Evolutionary conservation across 2,888 invertebrate species (phyloP).

Genomic region (Margaritifera margaritifera): DNA sequence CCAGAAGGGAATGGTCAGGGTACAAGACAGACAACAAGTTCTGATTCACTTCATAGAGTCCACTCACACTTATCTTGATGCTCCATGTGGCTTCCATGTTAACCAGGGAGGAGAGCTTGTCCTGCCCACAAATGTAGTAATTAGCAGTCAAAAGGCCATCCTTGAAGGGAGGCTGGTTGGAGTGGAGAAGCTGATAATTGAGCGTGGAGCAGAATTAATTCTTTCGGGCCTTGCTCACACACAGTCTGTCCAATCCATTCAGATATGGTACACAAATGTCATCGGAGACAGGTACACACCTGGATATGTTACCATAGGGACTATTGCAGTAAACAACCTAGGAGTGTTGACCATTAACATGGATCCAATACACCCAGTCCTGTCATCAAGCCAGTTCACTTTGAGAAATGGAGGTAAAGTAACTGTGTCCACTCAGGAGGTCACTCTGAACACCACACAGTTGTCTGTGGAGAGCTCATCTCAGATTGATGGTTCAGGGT

Average conservation of each 20-base stretch:
- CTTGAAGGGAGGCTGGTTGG: constrained; percentile 53
- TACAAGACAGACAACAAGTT: constrained; percentile 48
- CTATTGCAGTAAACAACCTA: constrained; percentile 43
- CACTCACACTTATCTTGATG: constrained; percentile 58
- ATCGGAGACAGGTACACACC: constrained; percentile 14
- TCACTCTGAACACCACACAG: constrained; percentile 25
- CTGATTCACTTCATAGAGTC: constrained; percentile 52
- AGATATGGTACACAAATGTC: constrained; percentile 28
- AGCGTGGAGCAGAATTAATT: constrained; percentile 47
- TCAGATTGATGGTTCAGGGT: constrained; percentile 40
- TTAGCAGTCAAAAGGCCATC: constrained; percentile 47
- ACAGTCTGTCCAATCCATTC: constrained; percentile 7
- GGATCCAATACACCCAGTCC: constrained; percentile 29
- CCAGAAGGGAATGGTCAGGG: constrained; percentile 52
- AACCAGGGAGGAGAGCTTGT: constrained; percentile 54
- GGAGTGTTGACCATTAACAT: constrained; percentile 42
- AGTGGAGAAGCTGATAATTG: constrained; percentile 49
- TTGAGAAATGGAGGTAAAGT: constrained; percentile 49
- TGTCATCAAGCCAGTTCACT: constrained; percentile 29
- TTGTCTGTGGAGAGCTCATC: constrained; percentile 46
- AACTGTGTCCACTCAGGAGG: constrained; percentile 17
- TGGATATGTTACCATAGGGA: constrained; percentile 35
- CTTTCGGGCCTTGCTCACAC: constrained; percentile 44
- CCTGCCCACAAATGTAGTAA: constrained; percentile 48
- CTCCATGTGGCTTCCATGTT: constrained; percentile 59